Evolutionary conservation across 2,888 invertebrate species (phyloP).

Genomic region (Xestia c-nigrum): DNA sequence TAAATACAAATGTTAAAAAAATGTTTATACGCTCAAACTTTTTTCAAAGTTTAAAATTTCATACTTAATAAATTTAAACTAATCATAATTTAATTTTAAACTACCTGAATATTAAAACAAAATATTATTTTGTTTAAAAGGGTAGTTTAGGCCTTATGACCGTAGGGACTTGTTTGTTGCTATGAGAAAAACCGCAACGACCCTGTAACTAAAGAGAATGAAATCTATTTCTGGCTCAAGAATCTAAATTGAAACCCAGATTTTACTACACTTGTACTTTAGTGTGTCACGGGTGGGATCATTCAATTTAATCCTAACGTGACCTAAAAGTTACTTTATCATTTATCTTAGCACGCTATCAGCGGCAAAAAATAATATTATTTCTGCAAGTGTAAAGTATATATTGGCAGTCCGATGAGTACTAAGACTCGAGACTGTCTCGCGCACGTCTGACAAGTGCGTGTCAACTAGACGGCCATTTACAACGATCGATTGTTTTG

Average conservation of each 20-base stretch:
- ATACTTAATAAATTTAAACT: too few species aligned
- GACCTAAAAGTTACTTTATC: constrained; percentile 60
- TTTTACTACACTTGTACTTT: constrained; percentile 42
- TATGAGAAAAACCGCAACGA: constrained; percentile 9
- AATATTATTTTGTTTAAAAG: neutral
- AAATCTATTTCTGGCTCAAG: constrained; percentile 43
- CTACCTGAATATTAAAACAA: too few species aligned
- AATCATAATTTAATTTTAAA: too few species aligned
- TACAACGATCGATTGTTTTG: constrained; percentile 90
- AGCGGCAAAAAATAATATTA: constrained; percentile 52
- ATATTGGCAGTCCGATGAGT: constrained; percentile 46
- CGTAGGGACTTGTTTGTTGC: neutral
- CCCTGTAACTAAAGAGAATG: constrained; percentile 6
- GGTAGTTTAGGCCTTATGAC: neutral
- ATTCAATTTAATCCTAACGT: constrained; percentile 60
- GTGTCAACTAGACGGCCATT: constrained; percentile 83
- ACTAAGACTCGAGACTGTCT: constrained; percentile 57
- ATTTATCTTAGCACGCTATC: constrained; percentile 33
- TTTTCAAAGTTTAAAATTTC: too few species aligned
- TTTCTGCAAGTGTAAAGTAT: constrained; percentile 46
- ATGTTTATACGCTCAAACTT: neutral
- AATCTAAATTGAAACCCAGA: constrained; percentile 30
- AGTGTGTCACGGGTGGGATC: constrained; percentile 42
- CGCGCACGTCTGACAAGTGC: constrained; percentile 71
- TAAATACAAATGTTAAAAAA: neutral